Conservation (phyloP, 2,888 invertebrate species). For the Magallana nippona region DNA sequence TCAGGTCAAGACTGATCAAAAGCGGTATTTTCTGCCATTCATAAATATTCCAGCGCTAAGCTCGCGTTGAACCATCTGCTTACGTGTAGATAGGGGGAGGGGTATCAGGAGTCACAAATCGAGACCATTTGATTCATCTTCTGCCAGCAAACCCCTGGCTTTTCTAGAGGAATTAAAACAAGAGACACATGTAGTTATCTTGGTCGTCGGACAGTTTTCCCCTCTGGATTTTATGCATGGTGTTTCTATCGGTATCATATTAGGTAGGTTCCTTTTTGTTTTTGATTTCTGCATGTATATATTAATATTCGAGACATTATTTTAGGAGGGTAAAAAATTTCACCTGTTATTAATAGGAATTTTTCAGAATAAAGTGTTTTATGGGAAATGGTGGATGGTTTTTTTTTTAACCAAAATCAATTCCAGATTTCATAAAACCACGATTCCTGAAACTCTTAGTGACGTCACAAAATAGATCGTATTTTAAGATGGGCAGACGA, state of each 20-base stretch:
- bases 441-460: background rate
- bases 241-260: too few relatives aligned
- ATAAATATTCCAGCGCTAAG: background rate
- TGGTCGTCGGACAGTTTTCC: too few relatives aligned
- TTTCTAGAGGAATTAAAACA: background rate
- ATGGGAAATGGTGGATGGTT: background rate
- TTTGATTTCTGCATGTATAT: too few relatives aligned
- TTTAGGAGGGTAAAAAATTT: too few relatives aligned
- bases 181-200: too few relatives aligned
- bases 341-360: background rate
- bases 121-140: background rate
- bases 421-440: background rate
- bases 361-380: background rate
- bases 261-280: too few relatives aligned
- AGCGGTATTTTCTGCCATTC: background rate
- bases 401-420: background rate
- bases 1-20: background rate
- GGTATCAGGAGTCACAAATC: background rate
- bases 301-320: too few relatives aligned
- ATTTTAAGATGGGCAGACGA: background rate
- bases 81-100: constrained; percentile 17
- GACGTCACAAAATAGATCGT: constrained; percentile 25
- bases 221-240: too few relatives aligned
- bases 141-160: background rate
- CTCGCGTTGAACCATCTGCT: background rate